These are phyloP conservation scores for Drosophila dives DNA, from an alignment of 2,888 invertebrate species.

Conservation along the genomic window DNA sequence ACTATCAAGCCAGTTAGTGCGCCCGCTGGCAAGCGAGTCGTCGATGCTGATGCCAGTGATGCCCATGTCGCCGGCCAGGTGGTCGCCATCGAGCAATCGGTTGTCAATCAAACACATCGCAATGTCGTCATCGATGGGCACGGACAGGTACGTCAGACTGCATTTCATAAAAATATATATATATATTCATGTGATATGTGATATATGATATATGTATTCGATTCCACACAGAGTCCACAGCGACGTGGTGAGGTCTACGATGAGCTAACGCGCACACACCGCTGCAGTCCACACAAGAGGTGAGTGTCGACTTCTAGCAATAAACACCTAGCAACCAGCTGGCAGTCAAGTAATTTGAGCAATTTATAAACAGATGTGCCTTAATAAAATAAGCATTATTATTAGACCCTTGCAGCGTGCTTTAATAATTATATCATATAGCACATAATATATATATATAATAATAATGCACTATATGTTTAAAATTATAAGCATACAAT, in stretches of 20 bases:
- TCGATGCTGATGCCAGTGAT: constrained; percentile 67
- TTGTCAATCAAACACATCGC: constrained; percentile 77
- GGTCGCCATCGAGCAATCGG: constrained; percentile 68
- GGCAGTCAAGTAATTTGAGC: neutral
- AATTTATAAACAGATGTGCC: neutral
- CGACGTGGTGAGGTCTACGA: constrained; percentile 83
- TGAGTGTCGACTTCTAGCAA: constrained; percentile 26
- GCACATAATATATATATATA: too few relatives aligned
- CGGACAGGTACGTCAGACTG: constrained; percentile 73
- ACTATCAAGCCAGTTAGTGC: constrained; percentile 84
- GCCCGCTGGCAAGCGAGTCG: constrained; percentile 76
- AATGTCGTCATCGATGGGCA: constrained; percentile 82
- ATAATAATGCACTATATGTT: too few relatives aligned
- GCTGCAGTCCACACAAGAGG: constrained; percentile 84
- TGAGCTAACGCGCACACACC: constrained; percentile 82
- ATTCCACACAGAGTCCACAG: constrained; percentile 82
- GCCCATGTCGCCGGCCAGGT: constrained; percentile 63
- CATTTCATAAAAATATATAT: neutral
- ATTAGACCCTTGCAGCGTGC: too few relatives aligned
- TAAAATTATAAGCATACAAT: too few relatives aligned
- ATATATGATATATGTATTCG: neutral
- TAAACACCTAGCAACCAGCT: neutral
- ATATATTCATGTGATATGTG: neutral
- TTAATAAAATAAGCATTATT: neutral
- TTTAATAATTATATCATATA: too few relatives aligned